phyloP scores from a whole-genome alignment of 2,888 invertebrate genomes.

The Leistus spinibarbis region DNA sequence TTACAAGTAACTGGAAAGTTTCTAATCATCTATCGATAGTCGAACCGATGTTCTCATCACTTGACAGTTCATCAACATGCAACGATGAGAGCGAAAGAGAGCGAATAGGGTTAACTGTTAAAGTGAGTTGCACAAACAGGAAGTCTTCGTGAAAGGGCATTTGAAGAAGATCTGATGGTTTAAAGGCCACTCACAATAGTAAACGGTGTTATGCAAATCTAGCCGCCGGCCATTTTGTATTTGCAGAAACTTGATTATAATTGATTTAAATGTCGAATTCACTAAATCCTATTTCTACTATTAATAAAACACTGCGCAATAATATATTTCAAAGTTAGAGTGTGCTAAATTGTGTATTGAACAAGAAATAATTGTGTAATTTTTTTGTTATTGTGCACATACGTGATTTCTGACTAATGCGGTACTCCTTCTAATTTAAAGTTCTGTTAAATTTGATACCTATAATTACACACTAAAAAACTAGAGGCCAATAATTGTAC shows the following conservation, averaged over 20 bases:
- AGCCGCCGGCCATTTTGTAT: background rate
- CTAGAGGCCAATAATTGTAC: background rate
- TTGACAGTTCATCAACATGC: too few relatives aligned
- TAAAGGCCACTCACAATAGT: constrained; percentile 18
- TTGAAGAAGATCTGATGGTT: constrained; percentile 23
- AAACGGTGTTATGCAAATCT: constrained; percentile 14
- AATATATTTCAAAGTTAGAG: too few relatives aligned
- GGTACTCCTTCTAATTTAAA: background rate
- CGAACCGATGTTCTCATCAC: background rate
- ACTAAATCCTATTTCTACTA: too few relatives aligned
- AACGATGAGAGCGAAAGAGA: background rate
- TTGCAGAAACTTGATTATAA: background rate
- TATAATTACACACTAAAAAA: constrained; percentile 13
- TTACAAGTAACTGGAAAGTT: background rate
- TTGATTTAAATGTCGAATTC: too few relatives aligned
- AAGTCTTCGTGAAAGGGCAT: constrained; percentile 15
- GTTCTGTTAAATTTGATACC: constrained; percentile 11
- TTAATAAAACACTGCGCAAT: too few relatives aligned
- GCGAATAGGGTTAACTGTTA: background rate
- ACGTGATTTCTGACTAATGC: background rate
- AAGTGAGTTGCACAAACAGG: constrained; percentile 12
- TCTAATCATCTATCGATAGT: background rate
- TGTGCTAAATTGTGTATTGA: too few relatives aligned
- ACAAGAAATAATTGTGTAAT: background rate
- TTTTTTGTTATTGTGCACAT: background rate